Evolutionary conservation across 2,888 invertebrate genomes (phyloP).

Genomic region (Drepanosiphum platanoidis): DNA sequence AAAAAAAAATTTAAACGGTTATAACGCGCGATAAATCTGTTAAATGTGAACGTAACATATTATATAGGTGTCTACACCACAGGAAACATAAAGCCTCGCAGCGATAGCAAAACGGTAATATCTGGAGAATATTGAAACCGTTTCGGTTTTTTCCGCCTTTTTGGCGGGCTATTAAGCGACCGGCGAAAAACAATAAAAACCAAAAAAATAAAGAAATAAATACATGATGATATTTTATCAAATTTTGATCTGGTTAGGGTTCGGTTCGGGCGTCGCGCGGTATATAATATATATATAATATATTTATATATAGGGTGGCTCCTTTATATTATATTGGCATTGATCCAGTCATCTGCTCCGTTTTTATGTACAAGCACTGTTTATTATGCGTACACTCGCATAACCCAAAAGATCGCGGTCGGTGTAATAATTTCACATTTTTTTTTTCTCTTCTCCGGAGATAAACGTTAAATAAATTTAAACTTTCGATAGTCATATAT

Average conservation of each 20-base stretch:
- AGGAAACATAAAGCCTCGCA: background rate
- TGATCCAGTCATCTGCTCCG: constrained; percentile 46
- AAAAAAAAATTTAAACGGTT: too few relatives aligned
- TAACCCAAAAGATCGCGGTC: constrained; percentile 43
- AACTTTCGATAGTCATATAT: constrained; percentile 37
- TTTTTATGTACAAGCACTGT: constrained; percentile 45
- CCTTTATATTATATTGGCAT: constrained; percentile 52
- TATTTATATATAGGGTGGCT: constrained; percentile 10
- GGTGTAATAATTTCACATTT: constrained; percentile 46
- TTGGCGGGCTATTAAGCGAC: background rate
- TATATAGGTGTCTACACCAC: too few relatives aligned
- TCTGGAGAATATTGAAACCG: constrained; percentile 4
- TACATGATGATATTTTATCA: constrained; percentile 22
- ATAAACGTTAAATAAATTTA: constrained; percentile 51
- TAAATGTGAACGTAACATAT: too few relatives aligned
- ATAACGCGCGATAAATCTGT: too few relatives aligned
- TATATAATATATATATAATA: constrained; percentile 4
- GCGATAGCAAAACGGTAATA: background rate
- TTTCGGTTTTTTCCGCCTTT: background rate
- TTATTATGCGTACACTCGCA: constrained; percentile 42
- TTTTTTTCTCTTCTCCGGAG: background rate
- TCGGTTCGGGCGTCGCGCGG: background rate
- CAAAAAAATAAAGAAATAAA: constrained; percentile 10
- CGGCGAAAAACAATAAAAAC: background rate
- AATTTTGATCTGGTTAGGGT: constrained; percentile 45